Evolutionary conservation across 2,113 vertebrate species (phyloP), one percentile per base, ranked within the genome.

Genomic region (Leptodactylus fuscus): DNA sequence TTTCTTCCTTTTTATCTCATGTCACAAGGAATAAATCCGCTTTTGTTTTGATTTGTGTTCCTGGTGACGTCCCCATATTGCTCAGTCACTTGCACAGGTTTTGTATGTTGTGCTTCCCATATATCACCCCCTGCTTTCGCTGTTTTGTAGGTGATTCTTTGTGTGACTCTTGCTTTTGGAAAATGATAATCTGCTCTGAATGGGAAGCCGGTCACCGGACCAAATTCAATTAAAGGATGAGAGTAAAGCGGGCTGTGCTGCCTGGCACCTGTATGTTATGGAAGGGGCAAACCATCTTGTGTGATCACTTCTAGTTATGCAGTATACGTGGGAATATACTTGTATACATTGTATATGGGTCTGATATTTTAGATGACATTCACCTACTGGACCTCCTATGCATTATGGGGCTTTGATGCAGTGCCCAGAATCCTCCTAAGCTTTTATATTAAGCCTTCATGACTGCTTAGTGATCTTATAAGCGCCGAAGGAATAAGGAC

Each of bases 151-250:
- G 24, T 34, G 20, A 10, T 76, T 76, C 46, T 51, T 51, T 78
- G 20, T 51, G 16, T 36, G 29, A 32, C 75, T 38, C 3, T 74
- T 41, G 18, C 67, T 74, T 74, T 49, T 18, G 22, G 13, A 20
- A 38, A 73, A n/a, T 73, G 49, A 60, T 83, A 46, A 83, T 60
- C 81, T 83, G 48, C 22, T 83, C 67, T 55, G 51, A 46, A 60
- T 60, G 34, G 34, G 34, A 83, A 74, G 69, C 69, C 49, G 46
- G 46, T 85, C 77, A 22, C 41, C 6, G 7, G 16, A 48, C 62
- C 75, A 79, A 85, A 85, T 85, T 67, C 76, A 71, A 55, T 85
- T 85, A 71, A 80, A 46, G 76, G 76, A 85, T 85, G 65, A 80
- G 34, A 46, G 32, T 70, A 55, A 85, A 85, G 53, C 76, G 8